Evolutionary conservation across 2,113 vertebrate genomes (phyloP), one percentile per base, ranked within the genome.

Genomic region (Urocitellus parryii): DNA sequence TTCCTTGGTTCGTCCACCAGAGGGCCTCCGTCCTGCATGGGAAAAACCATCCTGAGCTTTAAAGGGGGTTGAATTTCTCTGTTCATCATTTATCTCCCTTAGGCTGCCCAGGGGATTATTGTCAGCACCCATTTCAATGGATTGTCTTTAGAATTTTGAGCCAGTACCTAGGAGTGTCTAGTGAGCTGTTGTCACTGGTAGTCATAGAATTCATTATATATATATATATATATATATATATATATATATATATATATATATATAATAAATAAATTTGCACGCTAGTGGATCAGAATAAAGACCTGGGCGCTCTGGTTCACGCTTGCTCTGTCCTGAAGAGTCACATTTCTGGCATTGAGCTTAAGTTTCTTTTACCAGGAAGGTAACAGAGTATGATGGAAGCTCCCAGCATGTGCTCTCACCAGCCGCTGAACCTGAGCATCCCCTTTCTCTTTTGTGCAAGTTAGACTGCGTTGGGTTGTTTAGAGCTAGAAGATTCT

Each of bases 1-100:
- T 95, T 94, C 85, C 77, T 53, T 37, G 1, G 0, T 95, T 42
- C 3, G 0, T 96, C 98, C 98, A 97, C 58, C 96, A 97, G 97
- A 91, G 95, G 97, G 97, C 97, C 67, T 82, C 92, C 3, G 89
- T 79, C 95, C 88, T 24, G 72, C 96, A 24, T 42, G 68, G 93
- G 67, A 97, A 77, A 70, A 45, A 22, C 74, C 56, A 2, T 24
- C 73, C 11, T 9, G 32, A 2, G 5, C 56, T 76, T 2, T 2
- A 1, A 24, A 5, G 48, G 58, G 48, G 72, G 63, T 48, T 39
- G 76, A 45, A 2, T 93, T 78, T 95, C 92, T 48, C 77, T 6
- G 7, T 8, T 37, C 45, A 0, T 73, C 32, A 0, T 83, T 84
- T 25, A 42, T 58, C 94, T 17, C 18, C 29, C 32, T 45, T 20